Base-by-base conservation (phyloP, 1,140 invertebrate genomes). In the Drosophila lacertosa region DNA sequence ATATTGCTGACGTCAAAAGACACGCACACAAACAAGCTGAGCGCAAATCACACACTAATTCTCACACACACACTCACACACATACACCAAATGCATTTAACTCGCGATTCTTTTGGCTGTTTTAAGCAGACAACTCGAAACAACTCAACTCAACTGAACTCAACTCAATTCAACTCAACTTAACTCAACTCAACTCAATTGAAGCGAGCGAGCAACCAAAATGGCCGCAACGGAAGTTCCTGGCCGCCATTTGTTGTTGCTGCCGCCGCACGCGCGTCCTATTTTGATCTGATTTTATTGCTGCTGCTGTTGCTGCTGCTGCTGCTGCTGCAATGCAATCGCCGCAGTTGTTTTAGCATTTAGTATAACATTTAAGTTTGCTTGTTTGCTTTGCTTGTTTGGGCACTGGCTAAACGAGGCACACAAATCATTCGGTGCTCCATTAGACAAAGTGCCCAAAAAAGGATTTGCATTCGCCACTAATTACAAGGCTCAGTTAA, bases 1-100 rank as follows among this genome's bases (percentile, higher is more conserved):
- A 42, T 74, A 70, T 74, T 77, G 74, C 72, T 82, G 81, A 86
- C 81, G 81, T 84, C 77, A 77, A 66, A 68, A 69, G 77, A 75
- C 26, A 63, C 32, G 32, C 58, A 59, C 48, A 57, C 66, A 26
- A 29, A 45, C 47, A 45, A 16, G 39, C 35, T n/a, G 33, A 39
- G 51, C 45, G 22, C 15, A 35, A 39, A 32, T 24, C 13, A 33
- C 55, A 35, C 39, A 44, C 15, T 26, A 58, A 10, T 15, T 11
- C 26, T 39, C 26, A 33, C 42, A 24, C 32, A 33, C 24, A 48
- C 50, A 63, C 44, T 15, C 20, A 48, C 13, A 10, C 18, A 35
- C 16, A 48, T 15, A n/a, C 53, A 29, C 57, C 59, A 72, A 72
- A 66, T 72, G 69, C 69, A 72, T 59, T 66, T 60, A 48, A 42